phyloP scores from a whole-genome alignment of 2,113 vertebrate species.

The Forbesichthys papilliferus region DNA sequence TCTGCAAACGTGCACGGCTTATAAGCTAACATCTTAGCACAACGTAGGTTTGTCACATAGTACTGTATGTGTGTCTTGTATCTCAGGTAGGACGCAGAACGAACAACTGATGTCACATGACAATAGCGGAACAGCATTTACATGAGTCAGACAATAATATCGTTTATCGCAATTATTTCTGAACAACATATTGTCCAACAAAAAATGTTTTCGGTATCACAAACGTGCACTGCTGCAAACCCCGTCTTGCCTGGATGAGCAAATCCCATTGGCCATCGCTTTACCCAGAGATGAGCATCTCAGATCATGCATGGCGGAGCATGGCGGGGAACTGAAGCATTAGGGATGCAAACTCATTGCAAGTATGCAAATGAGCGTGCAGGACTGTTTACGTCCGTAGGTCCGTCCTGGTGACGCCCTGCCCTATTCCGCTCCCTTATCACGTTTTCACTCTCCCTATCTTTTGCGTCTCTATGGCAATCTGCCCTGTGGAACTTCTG shows the following conservation, averaged over 20 bases:
- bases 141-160: too few relatives aligned
- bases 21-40: not conserved
- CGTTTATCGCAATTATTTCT: too few relatives aligned
- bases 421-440: not conserved
- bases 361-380: too few relatives aligned
- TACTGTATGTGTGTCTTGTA: not conserved
- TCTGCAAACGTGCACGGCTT: not conserved
- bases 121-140: too few relatives aligned
- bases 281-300: not conserved
- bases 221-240: constrained; percentile 24
- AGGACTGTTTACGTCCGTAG: too few relatives aligned
- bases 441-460: constrained; percentile 28
- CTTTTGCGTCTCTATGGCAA: constrained; percentile 30
- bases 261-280: not conserved
- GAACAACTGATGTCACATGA: too few relatives aligned
- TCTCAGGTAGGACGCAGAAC: constrained; percentile 5
- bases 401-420: too few relatives aligned
- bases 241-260: not conserved
- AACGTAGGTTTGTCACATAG: not conserved
- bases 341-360: too few relatives aligned
- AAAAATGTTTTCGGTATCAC: constrained; percentile 29
- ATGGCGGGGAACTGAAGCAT: too few relatives aligned
- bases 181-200: too few relatives aligned
- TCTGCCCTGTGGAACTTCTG: constrained; percentile 63
- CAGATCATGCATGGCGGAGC: too few relatives aligned